phyloP scores from a whole-genome alignment of 2,113 vertebrate species.

The Indri indri region DNA sequence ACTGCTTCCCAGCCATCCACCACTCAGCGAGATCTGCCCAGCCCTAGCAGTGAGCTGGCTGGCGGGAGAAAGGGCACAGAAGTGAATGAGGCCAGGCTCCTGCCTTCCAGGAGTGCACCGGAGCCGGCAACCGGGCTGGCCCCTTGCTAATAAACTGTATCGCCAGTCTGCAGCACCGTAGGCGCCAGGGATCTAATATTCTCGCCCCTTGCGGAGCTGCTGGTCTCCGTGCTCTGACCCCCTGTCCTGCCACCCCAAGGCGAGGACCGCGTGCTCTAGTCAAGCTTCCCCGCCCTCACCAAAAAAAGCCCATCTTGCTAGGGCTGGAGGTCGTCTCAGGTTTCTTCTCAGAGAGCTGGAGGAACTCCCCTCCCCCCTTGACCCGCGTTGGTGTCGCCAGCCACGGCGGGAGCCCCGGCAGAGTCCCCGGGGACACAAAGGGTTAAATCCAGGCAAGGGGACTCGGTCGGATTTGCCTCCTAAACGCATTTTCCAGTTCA shows the following conservation, averaged over 20 bases:
- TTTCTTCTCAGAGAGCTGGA: constrained; percentile 13
- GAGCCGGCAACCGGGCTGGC: not conserved
- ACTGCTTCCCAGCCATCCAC: not conserved
- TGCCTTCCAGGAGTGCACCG: not conserved
- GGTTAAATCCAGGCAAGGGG: constrained; percentile 62
- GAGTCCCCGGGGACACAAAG: constrained; percentile 55
- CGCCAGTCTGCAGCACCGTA: not conserved
- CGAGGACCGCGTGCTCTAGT: constrained; percentile 13
- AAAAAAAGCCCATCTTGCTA: not conserved
- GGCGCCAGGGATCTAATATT: not conserved
- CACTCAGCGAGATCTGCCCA: not conserved
- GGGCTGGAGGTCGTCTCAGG: not conserved
- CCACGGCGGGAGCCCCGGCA: not conserved
- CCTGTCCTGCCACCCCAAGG: not conserved
- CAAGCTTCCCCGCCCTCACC: not conserved
- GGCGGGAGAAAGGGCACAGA: not conserved
- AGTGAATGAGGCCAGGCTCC: not conserved
- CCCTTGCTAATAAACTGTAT: not conserved
- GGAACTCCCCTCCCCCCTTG: not conserved
- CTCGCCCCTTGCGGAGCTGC: not conserved
- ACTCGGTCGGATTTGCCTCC: constrained; percentile 48
- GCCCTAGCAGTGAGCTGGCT: not conserved
- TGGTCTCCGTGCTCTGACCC: not conserved
- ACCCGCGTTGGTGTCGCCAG: not conserved
- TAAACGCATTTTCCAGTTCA: constrained; percentile 75